Evolutionary conservation across 1,140 invertebrate genomes (phyloP).

Genomic region (Tyrophagus putrescentiae): DNA sequence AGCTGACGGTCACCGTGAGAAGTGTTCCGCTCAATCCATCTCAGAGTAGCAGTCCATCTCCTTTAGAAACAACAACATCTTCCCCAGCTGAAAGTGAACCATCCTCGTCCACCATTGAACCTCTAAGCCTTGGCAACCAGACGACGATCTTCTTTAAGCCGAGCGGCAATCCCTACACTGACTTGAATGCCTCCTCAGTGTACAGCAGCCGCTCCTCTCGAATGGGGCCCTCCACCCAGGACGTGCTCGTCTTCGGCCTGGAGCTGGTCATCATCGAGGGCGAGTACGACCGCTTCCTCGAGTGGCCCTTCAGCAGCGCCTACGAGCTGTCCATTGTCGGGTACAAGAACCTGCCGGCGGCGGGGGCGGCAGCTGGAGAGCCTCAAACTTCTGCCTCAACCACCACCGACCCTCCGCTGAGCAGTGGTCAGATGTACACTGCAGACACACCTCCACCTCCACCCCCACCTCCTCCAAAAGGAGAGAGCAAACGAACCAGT

Average conservation of each 20-base stretch:
- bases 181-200: too few species aligned
- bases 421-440: background rate
- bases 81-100: too few species aligned
- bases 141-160: too few species aligned
- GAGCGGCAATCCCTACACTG: background rate
- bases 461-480: background rate
- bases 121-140: too few species aligned
- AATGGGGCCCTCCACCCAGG: background rate
- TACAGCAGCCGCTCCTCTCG: too few species aligned
- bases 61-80: too few species aligned
- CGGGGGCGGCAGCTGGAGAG: background rate
- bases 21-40: background rate
- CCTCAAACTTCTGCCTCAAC: too few species aligned
- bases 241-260: slow-evolving; percentile 17
- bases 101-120: too few species aligned
- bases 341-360: background rate
- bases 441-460: background rate
- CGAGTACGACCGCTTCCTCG: slow-evolving; percentile 20
- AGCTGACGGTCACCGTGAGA: slow-evolving; percentile 21
- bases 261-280: slow-evolving; percentile 26
- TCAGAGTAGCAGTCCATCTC: too few species aligned
- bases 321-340: slow-evolving; percentile 23
- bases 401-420: too few species aligned
- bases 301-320: slow-evolving; percentile 25
- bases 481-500: slow-evolving; percentile 4